A percentile compares a stretch with the other conserved stretches of the same genome.
Conservation (phyloP, 2,113 vertebrate species). For the Micromys minutus region DNA sequence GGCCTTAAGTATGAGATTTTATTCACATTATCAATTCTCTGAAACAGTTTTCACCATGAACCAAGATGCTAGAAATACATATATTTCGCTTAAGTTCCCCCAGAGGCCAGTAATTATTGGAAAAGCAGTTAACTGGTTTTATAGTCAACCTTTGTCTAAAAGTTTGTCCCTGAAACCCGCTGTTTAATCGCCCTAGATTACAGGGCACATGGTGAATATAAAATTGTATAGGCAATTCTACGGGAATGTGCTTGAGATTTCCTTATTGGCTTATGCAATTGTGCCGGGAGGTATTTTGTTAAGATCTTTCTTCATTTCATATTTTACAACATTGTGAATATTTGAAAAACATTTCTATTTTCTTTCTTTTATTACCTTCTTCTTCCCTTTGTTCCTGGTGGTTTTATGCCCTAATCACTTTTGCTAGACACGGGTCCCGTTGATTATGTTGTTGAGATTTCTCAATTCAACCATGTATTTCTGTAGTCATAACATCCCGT, state of each 20-base stretch:
- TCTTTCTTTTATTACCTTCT: not conserved
- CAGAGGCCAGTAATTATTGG: conserved; percentile 77
- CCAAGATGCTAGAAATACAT: conserved; percentile 50
- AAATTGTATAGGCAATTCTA: conserved; percentile 7
- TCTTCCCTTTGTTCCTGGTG: accelerated
- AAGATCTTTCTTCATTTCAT: not conserved
- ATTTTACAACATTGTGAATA: not conserved
- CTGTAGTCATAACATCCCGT: not conserved
- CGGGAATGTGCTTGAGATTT: not conserved
- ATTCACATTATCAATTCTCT: conserved; percentile 19
- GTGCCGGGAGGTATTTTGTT: not conserved
- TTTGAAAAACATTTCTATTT: not conserved
- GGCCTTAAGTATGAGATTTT: not conserved
- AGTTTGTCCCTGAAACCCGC: conserved; percentile 15
- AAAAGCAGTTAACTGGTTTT: conserved; percentile 76
- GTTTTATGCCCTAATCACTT: not conserved
- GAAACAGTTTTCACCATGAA: conserved; percentile 54
- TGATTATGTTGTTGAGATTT: not conserved
- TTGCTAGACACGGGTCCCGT: not conserved
- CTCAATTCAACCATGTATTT: not conserved
- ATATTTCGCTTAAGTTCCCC: conserved; percentile 66
- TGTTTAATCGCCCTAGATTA: not conserved
- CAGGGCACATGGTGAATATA: conserved; percentile 3
- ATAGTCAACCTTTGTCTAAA: conserved; percentile 65
- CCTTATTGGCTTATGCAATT: not conserved